Base-by-base conservation (phyloP, 2,888 invertebrate genomes). In the Brachynemurus nebulosus region DNA sequence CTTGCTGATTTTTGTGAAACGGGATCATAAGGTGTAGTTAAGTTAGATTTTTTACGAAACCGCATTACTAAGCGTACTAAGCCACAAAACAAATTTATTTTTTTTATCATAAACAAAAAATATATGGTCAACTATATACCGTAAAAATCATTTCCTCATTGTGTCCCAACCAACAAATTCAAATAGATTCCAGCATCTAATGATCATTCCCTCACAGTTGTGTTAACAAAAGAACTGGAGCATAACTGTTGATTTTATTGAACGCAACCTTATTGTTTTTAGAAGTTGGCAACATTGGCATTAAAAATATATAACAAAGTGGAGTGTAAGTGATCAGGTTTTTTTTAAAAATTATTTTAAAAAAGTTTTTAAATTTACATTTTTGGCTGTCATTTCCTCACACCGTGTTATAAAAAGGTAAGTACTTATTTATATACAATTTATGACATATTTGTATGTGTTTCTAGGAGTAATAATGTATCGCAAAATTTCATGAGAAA, bases 121-220 rank as follows among this genome's bases (percentile, higher is more conserved):
- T 8, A 25, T 25, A 25, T 25, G 11, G 9, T 12, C 14, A 14
- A 35, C 9, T 9, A 9, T 11, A 8, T 35, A 35, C 35, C 35
- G 11, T 35, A 12, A 35, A 35, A 35, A 35, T 35, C 35, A 35
- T 35, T 35, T 12, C 35, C 35, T 35, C 35, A 35, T 12, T 14
- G 8, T 35, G 35, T 12, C 35, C 35, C n/a, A n/a, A n/a, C n/a
- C n/a, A n/a, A n/a, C n/a, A n/a, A n/a, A n/a, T n/a, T n/a, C n/a
- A n/a, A n/a, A n/a, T n/a, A n/a, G n/a, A n/a, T n/a, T n/a, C n/a
- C n/a, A n/a, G n/a, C n/a, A n/a, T n/a, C n/a, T n/a, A n/a, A n/a
- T n/a, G n/a, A n/a, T n/a, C n/a, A n/a, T n/a, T n/a, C n/a, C n/a
- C n/a, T n/a, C n/a, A n/a, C n/a, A n/a, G n/a, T n/a, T n/a, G n/a